phyloP scores from a whole-genome alignment of 2,113 vertebrate species.

The Eulemur rufifrons region DNA sequence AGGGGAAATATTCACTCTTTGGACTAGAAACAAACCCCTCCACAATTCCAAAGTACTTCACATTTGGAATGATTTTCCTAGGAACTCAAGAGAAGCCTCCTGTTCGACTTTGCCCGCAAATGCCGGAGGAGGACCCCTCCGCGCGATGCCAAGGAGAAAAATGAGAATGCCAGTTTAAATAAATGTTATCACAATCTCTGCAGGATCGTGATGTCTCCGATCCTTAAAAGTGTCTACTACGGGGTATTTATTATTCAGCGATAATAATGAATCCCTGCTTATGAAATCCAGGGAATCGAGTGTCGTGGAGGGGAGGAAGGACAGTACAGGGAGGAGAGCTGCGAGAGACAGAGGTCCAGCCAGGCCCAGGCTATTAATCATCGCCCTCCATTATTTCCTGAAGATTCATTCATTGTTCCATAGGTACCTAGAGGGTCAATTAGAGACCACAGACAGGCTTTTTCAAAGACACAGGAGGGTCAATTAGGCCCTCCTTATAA shows the following conservation, averaged over 20 bases:
- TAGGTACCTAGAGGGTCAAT: constrained; percentile 96
- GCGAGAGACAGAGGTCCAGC: constrained; percentile 84
- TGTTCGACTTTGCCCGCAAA: neutral
- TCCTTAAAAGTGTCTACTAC: constrained; percentile 36
- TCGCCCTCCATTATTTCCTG: constrained; percentile 91
- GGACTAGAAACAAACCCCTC: neutral
- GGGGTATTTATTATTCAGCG: constrained; percentile 73
- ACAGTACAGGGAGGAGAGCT: constrained; percentile 66
- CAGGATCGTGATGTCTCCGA: constrained; percentile 45
- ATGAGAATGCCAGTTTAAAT: neutral
- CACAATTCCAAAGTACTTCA: neutral
- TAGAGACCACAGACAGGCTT: constrained; percentile 92
- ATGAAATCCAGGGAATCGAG: constrained; percentile 70
- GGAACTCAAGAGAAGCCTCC: neutral
- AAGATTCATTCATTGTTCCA: constrained; percentile 93
- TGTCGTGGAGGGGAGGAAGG: constrained; percentile 52
- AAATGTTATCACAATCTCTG: constrained; percentile 48
- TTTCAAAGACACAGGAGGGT: constrained; percentile 94
- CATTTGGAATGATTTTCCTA: neutral
- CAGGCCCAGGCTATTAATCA: constrained; percentile 93
- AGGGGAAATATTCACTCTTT: neutral
- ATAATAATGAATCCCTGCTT: constrained; percentile 69
- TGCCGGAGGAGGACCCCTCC: neutral
- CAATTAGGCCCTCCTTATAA: constrained; percentile 94
- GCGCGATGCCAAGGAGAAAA: constrained; percentile 10